A percentile compares a stretch with the other conserved stretches of the same genome.
phyloP scores from a whole-genome alignment of 2,797 vertebrate genomes.

The Hoplostethus mediterraneus region DNA sequence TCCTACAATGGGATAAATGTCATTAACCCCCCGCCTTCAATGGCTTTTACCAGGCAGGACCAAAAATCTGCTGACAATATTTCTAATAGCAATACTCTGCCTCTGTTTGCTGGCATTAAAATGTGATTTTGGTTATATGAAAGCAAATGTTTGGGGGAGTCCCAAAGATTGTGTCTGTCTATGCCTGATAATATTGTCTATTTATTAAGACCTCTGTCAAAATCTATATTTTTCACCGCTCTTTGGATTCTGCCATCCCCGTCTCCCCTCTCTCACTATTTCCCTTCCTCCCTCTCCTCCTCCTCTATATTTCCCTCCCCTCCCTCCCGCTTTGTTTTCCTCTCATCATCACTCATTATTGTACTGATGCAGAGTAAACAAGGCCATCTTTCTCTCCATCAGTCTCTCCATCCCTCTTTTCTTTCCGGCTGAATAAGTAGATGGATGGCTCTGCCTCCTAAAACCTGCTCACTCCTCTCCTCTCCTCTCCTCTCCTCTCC shows the following conservation, averaged over 20 bases:
- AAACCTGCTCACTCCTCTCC: constrained; percentile 48
- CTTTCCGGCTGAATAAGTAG: constrained; percentile 50
- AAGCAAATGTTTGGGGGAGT: constrained; percentile 4
- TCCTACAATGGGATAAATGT: neutral
- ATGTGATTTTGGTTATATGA: constrained; percentile 6
- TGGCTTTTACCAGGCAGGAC: neutral
- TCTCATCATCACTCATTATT: constrained; percentile 66
- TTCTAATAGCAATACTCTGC: neutral
- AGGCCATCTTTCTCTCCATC: constrained; percentile 57
- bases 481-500: constrained; percentile 22
- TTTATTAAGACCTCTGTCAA: constrained; percentile 33
- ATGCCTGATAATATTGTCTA: neutral
- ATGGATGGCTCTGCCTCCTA: constrained; percentile 27
- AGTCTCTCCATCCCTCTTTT: constrained; percentile 37
- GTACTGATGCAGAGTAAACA: constrained; percentile 61
- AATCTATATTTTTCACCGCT: constrained; percentile 7
- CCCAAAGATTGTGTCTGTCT: constrained; percentile 1
- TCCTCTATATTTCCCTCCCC: constrained; percentile 15
- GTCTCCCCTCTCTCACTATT: neutral
- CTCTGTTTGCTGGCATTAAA: neutral
- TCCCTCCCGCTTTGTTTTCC: constrained; percentile 22
- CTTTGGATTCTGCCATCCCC: neutral
- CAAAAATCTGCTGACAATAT: constrained; percentile 7
- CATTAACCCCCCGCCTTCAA: neutral
- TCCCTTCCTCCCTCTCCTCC: constrained; percentile 32